Evolutionary conservation across 2,888 invertebrate genomes (phyloP).

Genomic region (Cryptophagus acutangulus): DNA sequence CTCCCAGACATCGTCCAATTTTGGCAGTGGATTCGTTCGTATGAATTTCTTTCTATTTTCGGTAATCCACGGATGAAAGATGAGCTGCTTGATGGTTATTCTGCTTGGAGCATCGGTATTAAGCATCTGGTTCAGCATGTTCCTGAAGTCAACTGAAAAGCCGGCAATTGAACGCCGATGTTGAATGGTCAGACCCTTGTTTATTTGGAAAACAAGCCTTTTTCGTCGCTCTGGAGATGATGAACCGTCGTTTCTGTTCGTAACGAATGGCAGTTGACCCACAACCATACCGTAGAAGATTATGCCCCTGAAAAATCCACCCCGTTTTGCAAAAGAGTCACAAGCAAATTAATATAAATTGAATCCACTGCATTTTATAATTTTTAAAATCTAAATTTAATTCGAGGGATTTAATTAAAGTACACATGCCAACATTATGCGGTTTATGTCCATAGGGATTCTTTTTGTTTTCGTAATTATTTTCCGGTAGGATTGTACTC

Average conservation of each 20-base stretch:
- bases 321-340: not conserved
- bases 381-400: no score
- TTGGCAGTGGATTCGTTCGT: constrained; percentile 51
- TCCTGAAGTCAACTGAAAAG: constrained; percentile 47
- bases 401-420: not conserved
- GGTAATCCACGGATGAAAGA: constrained; percentile 58
- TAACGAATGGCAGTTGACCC: constrained; percentile 64
- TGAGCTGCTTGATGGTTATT: constrained; percentile 55
- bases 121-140: constrained; percentile 53
- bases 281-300: constrained; percentile 72
- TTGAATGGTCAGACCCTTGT: constrained; percentile 58
- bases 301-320: constrained; percentile 56
- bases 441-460: no score
- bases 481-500: no score
- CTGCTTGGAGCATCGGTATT: constrained; percentile 53
- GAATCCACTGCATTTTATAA: no score
- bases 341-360: not conserved
- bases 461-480: no score
- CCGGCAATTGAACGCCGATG: constrained; percentile 54
- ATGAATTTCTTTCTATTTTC: constrained; percentile 51
- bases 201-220: constrained; percentile 60
- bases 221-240: constrained; percentile 54
- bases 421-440: no score
- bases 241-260: constrained; percentile 43
- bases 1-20: constrained; percentile 40